Conservation (phyloP, 2,888 invertebrate genomes). For the Cremastobaeus sp. region DNA sequence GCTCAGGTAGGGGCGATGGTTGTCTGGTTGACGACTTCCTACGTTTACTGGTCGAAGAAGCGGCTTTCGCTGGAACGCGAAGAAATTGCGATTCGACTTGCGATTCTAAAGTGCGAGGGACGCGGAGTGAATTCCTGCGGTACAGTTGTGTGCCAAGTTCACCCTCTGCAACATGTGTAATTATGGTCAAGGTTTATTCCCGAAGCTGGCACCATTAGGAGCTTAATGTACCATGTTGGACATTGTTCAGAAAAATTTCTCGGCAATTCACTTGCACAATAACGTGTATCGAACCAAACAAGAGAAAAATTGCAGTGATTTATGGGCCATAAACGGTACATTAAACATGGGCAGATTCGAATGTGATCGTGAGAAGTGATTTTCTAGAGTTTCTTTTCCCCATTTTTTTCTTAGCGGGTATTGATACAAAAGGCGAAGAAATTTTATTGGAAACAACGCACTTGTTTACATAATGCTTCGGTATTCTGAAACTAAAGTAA, state of each 20-base stretch:
- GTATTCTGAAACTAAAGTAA: too few species aligned
- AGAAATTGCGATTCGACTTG: conserved; percentile 59
- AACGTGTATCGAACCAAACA: not conserved
- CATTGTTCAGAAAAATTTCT: conserved; percentile 23
- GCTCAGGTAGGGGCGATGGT: conserved; percentile 71
- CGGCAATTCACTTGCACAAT: not conserved
- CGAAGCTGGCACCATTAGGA: not conserved
- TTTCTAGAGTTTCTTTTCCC: too few species aligned
- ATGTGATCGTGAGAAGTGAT: too few species aligned
- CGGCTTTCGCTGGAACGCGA: conserved; percentile 41
- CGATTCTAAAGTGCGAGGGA: conserved; percentile 60
- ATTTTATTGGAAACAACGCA: too few species aligned
- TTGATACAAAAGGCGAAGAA: too few species aligned
- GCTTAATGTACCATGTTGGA: conserved; percentile 25
- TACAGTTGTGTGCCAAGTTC: conserved; percentile 67
- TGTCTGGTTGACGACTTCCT: conserved; percentile 20
- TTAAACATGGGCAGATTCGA: too few species aligned
- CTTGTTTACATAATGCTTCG: too few species aligned
- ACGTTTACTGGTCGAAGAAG: conserved; percentile 3
- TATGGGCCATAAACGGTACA: too few species aligned
- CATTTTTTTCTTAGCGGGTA: too few species aligned
- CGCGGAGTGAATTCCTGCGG: conserved; percentile 68
- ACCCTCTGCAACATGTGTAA: conserved; percentile 66
- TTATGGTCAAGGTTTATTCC: conserved; percentile 45
- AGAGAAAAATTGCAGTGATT: conserved; percentile 10